Conservation (phyloP, 2,888 invertebrate species). For the Masnerella sp. region DNA sequence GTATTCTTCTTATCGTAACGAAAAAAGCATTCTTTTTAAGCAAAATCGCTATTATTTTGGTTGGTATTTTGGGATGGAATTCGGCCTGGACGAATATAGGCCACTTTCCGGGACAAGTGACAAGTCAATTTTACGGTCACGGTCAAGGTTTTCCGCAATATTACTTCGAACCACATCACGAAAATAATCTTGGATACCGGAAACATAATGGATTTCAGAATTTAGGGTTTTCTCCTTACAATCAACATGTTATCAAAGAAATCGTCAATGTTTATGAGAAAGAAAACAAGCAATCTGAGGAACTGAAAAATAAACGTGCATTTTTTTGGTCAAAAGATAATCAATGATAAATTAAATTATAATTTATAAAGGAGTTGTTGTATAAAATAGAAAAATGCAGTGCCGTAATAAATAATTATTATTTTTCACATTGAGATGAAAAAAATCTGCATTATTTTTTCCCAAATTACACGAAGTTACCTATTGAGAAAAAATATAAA, state of each 20-base stretch:
- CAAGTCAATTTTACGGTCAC: slow-evolving; percentile 52
- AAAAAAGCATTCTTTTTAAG: slow-evolving; percentile 88
- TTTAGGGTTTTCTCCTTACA: slow-evolving; percentile 44
- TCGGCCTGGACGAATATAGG: slow-evolving; percentile 70
- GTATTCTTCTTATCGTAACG: slow-evolving; percentile 83
- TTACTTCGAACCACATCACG: slow-evolving; percentile 27
- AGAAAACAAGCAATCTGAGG: slow-evolving; percentile 57
- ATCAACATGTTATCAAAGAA: slow-evolving; percentile 70
- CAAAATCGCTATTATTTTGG: slow-evolving; percentile 85
- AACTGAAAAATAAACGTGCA: slow-evolving; percentile 66
- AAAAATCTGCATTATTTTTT: no score
- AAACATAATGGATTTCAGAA: slow-evolving; percentile 52
- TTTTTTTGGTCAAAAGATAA: slow-evolving; percentile 69
- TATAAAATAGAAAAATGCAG: no score
- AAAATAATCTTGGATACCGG: slow-evolving; percentile 55
- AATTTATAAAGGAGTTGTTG: no score
- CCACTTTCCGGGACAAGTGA: slow-evolving; percentile 30
- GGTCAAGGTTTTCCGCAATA: slow-evolving; percentile 37
- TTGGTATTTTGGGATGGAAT: slow-evolving; percentile 83
- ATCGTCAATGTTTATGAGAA: slow-evolving; percentile 73
- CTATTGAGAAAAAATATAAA: no score
- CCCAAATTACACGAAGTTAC: no score
- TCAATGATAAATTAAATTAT: no score
- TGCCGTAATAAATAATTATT: no score
- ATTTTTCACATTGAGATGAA: no score